These are phyloP conservation scores for Triplophysa tibetana DNA, from an alignment of 2,113 vertebrate genomes.

Conservation along the genomic window DNA sequence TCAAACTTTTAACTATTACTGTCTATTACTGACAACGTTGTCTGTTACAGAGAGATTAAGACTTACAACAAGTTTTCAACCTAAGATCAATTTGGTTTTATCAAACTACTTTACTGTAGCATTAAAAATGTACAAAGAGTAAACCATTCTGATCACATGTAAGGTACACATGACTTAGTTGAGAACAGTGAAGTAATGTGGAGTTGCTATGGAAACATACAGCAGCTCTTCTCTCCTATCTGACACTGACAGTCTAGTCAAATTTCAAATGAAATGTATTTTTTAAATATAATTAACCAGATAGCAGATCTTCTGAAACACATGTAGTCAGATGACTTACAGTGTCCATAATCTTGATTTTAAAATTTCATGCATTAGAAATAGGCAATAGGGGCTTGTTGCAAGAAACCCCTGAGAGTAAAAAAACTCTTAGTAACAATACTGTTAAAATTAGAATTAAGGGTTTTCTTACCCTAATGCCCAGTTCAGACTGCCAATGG, in stretches of 20 bases:
- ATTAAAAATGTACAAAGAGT: background rate
- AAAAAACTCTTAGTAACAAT: too few species aligned
- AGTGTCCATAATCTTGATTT: background rate
- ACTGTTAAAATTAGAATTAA: too few species aligned
- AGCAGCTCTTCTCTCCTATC: slow-evolving; percentile 25
- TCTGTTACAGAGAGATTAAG: too few species aligned
- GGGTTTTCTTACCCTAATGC: too few species aligned
- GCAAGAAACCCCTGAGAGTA: too few species aligned
- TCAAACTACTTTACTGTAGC: background rate
- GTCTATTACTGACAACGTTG: too few species aligned
- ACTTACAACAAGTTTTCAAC: too few species aligned
- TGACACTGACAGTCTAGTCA: slow-evolving; percentile 8
- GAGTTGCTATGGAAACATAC: slow-evolving; percentile 36
- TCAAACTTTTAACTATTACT: too few species aligned
- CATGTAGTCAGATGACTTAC: slow-evolving; percentile 1
- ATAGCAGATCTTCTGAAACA: background rate
- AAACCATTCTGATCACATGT: slow-evolving; percentile 2
- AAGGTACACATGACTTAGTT: background rate
- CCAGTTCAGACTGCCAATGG: too few species aligned
- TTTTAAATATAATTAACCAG: background rate
- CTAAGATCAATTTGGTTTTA: too few species aligned
- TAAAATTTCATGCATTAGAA: background rate
- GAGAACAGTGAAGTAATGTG: slow-evolving; percentile 8
- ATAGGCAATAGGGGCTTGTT: background rate
- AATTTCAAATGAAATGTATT: slow-evolving; percentile 1